Evolutionary conservation across 2,888 invertebrate genomes (phyloP).

Genomic region (Ethmia dodecea): DNA sequence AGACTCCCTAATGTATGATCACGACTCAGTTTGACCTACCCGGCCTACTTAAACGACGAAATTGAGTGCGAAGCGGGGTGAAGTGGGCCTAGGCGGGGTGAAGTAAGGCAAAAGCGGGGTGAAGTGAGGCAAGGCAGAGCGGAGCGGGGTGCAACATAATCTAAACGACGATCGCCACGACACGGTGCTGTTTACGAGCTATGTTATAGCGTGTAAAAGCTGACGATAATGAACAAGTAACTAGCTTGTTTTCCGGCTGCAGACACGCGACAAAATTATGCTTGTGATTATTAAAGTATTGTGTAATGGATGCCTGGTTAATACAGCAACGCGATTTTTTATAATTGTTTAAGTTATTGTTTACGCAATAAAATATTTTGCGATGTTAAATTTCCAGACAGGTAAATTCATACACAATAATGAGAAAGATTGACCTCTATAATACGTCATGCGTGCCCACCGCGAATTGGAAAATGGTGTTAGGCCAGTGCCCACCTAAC

Average conservation of each 20-base stretch:
- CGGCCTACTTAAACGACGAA: slow-evolving; percentile 30
- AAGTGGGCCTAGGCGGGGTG: too few relatives aligned
- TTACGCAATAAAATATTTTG: too few relatives aligned
- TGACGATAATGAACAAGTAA: slow-evolving; percentile 30
- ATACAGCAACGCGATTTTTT: too few relatives aligned
- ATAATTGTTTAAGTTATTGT: too few relatives aligned
- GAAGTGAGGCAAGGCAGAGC: neutral
- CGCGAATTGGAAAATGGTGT: too few relatives aligned
- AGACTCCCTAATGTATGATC: neutral
- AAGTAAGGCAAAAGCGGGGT: neutral
- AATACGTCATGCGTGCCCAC: too few relatives aligned
- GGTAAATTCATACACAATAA: too few relatives aligned
- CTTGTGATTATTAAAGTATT: neutral
- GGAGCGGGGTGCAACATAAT: slow-evolving; percentile 22
- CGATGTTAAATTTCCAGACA: too few relatives aligned
- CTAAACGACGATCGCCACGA: slow-evolving; percentile 30
- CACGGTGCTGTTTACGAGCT: slow-evolving; percentile 31
- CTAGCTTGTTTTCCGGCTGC: slow-evolving; percentile 25
- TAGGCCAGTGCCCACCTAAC: too few relatives aligned
- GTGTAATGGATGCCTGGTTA: too few relatives aligned
- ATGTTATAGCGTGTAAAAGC: slow-evolving; percentile 34
- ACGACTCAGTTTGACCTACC: slow-evolving; percentile 5
- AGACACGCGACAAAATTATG: slow-evolving; percentile 23
- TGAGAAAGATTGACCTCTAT: too few relatives aligned
- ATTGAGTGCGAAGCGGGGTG: slow-evolving; percentile 37